A percentile compares a stretch with the other conserved stretches of the same genome.
Evolutionary conservation across 1,140 invertebrate genomes (phyloP).

Genomic region (Cardiocondyla obscurior): DNA sequence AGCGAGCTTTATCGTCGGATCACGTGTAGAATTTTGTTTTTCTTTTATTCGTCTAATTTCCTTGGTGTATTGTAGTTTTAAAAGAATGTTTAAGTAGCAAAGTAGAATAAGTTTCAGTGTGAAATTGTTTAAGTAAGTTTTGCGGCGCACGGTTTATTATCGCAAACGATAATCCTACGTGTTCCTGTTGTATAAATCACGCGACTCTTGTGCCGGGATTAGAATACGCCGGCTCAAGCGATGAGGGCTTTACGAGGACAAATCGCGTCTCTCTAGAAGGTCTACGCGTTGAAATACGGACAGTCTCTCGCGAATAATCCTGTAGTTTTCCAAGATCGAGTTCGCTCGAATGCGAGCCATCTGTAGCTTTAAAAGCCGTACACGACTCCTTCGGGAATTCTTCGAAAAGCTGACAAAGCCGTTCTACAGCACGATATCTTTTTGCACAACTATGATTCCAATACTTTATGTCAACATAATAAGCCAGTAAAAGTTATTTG

Average conservation of each 20-base stretch:
- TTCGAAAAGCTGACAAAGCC: slow-evolving; percentile 11
- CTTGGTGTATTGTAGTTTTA: too few species aligned
- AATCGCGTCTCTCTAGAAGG: slow-evolving; percentile 12
- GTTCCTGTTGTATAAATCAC: slow-evolving; percentile 3
- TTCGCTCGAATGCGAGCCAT: slow-evolving; percentile 8
- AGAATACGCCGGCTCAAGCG: background rate
- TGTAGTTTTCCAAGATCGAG: slow-evolving; percentile 35
- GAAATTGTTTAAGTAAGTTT: background rate
- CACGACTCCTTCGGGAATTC: slow-evolving; percentile 14
- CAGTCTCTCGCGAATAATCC: slow-evolving; percentile 43
- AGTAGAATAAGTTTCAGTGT: background rate
- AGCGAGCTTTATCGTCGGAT: too few species aligned
- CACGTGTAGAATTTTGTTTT: too few species aligned
- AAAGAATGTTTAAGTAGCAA: background rate
- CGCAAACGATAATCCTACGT: background rate
- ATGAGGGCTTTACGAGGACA: slow-evolving; percentile 1
- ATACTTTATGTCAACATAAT: background rate
- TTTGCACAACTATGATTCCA: background rate
- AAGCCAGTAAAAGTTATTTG: background rate
- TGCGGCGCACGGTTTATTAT: background rate
- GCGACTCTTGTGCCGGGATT: background rate
- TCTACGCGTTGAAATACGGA: slow-evolving; percentile 10
- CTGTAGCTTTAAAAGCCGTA: slow-evolving; percentile 18
- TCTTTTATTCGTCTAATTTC: too few species aligned
- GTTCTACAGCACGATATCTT: background rate